Evolutionary conservation across 30 jellyfish, hydroid and myxozoan genomes (phyloP).

Genomic region (Turritopsis dohrnii): DNA sequence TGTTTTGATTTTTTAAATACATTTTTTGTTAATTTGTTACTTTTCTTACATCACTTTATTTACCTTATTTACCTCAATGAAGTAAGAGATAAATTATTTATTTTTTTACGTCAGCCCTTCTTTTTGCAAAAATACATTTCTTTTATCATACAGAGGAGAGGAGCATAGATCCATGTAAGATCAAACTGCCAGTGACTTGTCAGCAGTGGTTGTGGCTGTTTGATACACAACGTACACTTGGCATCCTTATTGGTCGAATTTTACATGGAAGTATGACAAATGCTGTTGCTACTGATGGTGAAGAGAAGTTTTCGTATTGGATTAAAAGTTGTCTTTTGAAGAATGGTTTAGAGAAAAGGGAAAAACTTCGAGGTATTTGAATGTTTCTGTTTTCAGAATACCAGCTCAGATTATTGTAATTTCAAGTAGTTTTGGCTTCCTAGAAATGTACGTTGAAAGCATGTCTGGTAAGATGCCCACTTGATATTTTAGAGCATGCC

Average conservation of each 20-base stretch:
- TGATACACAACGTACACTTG: conserved; percentile 53
- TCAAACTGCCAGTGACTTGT: conserved; percentile 50
- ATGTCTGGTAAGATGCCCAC: too few relatives aligned
- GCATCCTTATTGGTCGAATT: conserved; percentile 58
- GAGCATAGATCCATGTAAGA: conserved; percentile 46
- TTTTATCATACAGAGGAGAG: conserved; percentile 25
- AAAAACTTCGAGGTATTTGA: conserved; percentile 21
- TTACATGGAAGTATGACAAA: conserved; percentile 42
- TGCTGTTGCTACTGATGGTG: conserved; percentile 32
- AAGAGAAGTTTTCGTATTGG: conserved; percentile 40
- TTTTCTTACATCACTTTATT: too few relatives aligned
- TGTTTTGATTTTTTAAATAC: too few relatives aligned
- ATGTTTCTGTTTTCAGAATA: not conserved
- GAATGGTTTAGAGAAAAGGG: conserved; percentile 51
- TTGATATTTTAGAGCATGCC: conserved; percentile 34
- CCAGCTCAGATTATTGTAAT: not conserved
- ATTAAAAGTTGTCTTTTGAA: conserved; percentile 36
- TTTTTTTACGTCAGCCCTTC: too few relatives aligned
- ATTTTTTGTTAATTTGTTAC: too few relatives aligned
- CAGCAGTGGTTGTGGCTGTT: conserved; percentile 64
- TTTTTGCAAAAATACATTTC: too few relatives aligned
- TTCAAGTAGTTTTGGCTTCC: too few relatives aligned
- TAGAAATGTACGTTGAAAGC: too few relatives aligned
- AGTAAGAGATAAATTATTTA: too few relatives aligned
- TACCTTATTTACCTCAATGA: too few relatives aligned